Evolutionary conservation across 2,888 invertebrate species (phyloP).

Genomic region (Caenorhabditis plicata): DNA sequence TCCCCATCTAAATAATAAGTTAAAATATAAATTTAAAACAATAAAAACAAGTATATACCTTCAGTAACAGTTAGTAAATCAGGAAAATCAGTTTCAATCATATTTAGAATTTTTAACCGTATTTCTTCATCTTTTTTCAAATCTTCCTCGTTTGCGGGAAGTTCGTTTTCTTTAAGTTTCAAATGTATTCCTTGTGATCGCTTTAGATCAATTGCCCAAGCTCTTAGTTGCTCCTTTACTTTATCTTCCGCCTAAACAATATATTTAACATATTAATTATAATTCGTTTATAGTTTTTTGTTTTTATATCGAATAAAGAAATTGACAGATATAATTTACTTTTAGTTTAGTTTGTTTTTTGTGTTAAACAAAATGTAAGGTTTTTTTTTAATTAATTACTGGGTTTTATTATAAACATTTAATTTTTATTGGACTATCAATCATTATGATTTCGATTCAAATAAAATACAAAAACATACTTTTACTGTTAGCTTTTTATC

Average conservation of each 20-base stretch:
- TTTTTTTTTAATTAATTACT: no score
- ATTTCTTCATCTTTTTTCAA: conserved; percentile 53
- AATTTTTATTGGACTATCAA: no score
- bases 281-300: background rate
- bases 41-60: conserved; percentile 19
- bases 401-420: no score
- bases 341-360: no score
- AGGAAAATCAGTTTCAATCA: conserved; percentile 49
- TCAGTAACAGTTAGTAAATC: conserved; percentile 41
- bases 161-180: conserved; percentile 37
- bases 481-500: conserved; percentile 87
- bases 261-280: background rate
- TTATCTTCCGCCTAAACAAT: conserved; percentile 54
- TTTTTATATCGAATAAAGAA: background rate
- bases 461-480: no score
- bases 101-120: conserved; percentile 45
- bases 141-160: conserved; percentile 54
- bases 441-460: no score
- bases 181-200: conserved; percentile 28
- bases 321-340: no score
- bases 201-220: conserved; percentile 29
- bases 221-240: conserved; percentile 31
- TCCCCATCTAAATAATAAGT: conserved; percentile 41
- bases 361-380: no score
- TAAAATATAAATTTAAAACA: background rate